phyloP scores from a whole-genome alignment of 2,113 vertebrate species.

The Apus apus region DNA sequence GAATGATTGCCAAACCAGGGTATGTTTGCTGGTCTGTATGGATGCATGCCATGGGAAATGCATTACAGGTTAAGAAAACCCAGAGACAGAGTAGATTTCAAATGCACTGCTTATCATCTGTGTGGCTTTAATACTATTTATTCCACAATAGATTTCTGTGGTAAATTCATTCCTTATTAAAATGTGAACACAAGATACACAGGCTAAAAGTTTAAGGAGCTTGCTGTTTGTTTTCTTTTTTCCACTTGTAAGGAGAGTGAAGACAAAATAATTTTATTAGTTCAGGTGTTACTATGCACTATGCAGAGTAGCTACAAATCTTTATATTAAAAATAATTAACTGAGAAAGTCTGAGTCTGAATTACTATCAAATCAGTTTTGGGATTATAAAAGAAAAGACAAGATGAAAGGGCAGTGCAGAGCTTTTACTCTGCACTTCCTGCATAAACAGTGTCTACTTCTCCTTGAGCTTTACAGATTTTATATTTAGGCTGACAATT shows the following conservation, averaged over 20 bases:
- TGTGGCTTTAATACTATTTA: neutral
- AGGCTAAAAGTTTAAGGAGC: neutral
- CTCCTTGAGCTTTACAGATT: neutral
- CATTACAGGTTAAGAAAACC: neutral
- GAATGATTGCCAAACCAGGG: neutral
- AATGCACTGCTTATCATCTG: neutral
- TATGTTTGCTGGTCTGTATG: neutral
- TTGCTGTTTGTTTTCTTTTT: neutral
- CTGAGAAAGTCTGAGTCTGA: neutral
- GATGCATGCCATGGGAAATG: neutral
- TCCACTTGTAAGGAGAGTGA: neutral
- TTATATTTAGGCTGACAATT: neutral
- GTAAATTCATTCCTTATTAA: neutral
- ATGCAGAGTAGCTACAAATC: neutral
- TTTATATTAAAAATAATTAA: neutral
- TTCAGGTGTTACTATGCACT: neutral
- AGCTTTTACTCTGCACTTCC: neutral
- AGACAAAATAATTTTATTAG: neutral
- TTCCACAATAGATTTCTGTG: neutral
- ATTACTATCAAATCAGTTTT: neutral
- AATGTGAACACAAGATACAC: neutral
- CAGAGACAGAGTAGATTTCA: neutral
- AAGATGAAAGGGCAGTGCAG: neutral
- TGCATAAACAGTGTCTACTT: neutral
- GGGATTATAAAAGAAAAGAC: neutral